Evolutionary conservation across 1,140 invertebrate genomes (phyloP), one percentile per base, ranked within the genome.

Genomic region (Arctopsyche grandis): DNA sequence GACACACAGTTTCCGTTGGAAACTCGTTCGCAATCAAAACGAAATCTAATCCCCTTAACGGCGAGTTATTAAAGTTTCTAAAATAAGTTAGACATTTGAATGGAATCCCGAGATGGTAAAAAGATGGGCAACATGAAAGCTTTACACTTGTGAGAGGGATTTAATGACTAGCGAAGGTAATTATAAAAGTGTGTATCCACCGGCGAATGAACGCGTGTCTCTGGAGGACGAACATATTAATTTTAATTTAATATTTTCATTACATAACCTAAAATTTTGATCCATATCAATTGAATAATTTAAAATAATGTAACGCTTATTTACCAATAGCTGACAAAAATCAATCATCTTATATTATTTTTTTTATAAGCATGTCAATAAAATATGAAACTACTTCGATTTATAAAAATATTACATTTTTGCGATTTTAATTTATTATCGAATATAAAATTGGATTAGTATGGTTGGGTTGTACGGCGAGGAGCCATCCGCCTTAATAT

Each of bases 41-140:
- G 63, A 66, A 66, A 66, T 66, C 63, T 66, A 66, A 66, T 66
- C 63, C 63, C 63, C 63, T 66, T 66, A 66, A 24, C 21, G 19
- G 63, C 26, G 24, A 26, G 63, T 66, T 66, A 66, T 66, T 66
- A 66, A 66, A 66, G 63, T 66, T 66, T 66, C 63, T 66, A 66
- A 66, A 66, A 66, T 66, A 66, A 66, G 63, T 66, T 66, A 66
- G 63, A 66, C 63, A 22, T 66, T 66, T 66, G 63, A 66, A 66
- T 66, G 24, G 63, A 66, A 26, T 10, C 63, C 58, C 22, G 9
- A 26, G 21, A 24, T 12, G 21, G 19, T 19, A 66, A 66, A 66
- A 66, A 66, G 63, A 66, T 66, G 24, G 63, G 21, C 21, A 66
- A 66, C 63, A 66, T 66, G 63, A 66, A 66, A 66, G 63, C 63